A percentile compares a stretch with the other conserved stretches of the same genome.
Conservation (phyloP, 2,113 vertebrate genomes). For the Emydura subglobosa region DNA sequence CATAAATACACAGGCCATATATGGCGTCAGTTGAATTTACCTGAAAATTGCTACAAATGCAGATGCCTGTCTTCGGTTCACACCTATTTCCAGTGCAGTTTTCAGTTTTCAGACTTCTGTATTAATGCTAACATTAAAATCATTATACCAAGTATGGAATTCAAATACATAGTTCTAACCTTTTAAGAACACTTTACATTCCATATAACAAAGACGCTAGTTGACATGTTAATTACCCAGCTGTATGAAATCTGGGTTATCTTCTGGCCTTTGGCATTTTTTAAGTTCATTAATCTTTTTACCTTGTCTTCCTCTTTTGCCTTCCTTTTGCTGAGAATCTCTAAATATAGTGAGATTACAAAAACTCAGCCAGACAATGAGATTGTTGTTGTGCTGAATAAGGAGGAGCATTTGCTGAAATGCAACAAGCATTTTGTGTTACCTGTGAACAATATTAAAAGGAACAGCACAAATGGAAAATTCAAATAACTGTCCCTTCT, state of each 20-base stretch:
- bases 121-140: background rate
- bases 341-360: background rate
- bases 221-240: constrained; percentile 15
- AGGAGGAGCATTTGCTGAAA: background rate
- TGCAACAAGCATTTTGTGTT: background rate
- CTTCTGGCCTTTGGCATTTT: constrained; percentile 25
- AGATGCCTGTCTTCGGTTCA: background rate
- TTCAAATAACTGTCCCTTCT: background rate
- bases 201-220: background rate
- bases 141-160: background rate
- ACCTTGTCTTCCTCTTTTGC: background rate
- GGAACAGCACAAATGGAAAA: background rate
- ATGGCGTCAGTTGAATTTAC: too few relatives aligned
- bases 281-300: constrained; percentile 21
- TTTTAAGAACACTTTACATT: constrained; percentile 37
- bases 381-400: background rate
- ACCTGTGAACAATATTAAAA: background rate
- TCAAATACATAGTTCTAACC: constrained; percentile 23
- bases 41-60: background rate
- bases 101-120: background rate
- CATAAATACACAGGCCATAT: too few relatives aligned
- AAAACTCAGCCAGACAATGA: background rate
- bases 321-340: constrained; percentile 18
- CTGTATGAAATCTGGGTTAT: constrained; percentile 27
- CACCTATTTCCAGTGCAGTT: background rate